Evolutionary conservation across 1,140 invertebrate genomes (phyloP).

Genomic region (Eumaeus atala): DNA sequence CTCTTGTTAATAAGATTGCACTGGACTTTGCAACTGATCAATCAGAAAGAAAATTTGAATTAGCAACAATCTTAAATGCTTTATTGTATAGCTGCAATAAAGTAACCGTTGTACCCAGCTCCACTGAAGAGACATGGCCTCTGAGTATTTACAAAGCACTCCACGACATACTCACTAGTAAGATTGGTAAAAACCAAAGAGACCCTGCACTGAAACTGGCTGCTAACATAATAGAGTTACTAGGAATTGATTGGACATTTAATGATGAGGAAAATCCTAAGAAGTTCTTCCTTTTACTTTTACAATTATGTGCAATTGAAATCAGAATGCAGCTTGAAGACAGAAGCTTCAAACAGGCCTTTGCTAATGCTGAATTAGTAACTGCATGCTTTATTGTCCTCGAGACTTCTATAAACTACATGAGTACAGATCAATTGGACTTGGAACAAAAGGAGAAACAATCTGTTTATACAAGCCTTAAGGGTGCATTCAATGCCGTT

Average conservation of each 20-base stretch:
- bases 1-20: slow-evolving; percentile 87
- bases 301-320: slow-evolving; percentile 92
- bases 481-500: slow-evolving; percentile 90
- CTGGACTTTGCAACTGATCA: slow-evolving; percentile 91
- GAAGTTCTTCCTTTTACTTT: slow-evolving; percentile 87
- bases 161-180: slow-evolving; percentile 87
- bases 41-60: slow-evolving; percentile 89
- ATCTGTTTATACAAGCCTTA: slow-evolving; percentile 90
- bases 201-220: slow-evolving; percentile 90
- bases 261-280: slow-evolving; percentile 85
- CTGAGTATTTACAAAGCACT: slow-evolving; percentile 85
- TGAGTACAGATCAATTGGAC: slow-evolving; percentile 86
- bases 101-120: slow-evolving; percentile 76
- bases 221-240: slow-evolving; percentile 83
- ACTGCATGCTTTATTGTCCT: slow-evolving; percentile 89
- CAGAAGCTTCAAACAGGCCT: slow-evolving; percentile 85
- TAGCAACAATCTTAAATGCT: slow-evolving; percentile 84
- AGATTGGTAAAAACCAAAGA: slow-evolving; percentile 89
- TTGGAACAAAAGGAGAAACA: slow-evolving; percentile 93
- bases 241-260: slow-evolving; percentile 90
- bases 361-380: slow-evolving; percentile 83
- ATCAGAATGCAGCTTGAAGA: slow-evolving; percentile 94
- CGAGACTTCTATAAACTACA: slow-evolving; percentile 86
- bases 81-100: slow-evolving; percentile 83
- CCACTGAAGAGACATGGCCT: slow-evolving; percentile 84